Base-by-base conservation (phyloP, 1,140 invertebrate genomes). In the Drosophila albomicans region DNA sequence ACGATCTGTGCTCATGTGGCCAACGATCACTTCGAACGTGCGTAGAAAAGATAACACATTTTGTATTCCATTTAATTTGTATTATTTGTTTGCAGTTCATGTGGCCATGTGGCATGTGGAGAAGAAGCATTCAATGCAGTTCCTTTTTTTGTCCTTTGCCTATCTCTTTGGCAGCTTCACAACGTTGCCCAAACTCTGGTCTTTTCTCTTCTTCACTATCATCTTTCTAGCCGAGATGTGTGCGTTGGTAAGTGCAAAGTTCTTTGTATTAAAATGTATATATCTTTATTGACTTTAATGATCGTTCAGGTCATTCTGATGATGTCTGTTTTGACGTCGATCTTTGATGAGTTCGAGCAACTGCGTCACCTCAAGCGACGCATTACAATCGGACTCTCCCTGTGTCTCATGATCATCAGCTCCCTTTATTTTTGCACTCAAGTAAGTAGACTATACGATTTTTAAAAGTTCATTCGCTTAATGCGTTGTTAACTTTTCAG, bases 391-490 rank as follows among this genome's bases (percentile, higher is more conserved):
- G 62, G 56, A 0, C 25, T 92, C 15, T 59, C 72, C 1, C 20
- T 81, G 2, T 15, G 62, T 1, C 73, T 92, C 1, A 51, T 82
- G 52, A n/a, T 30, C 10, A n/a, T 30, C 10, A 59, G 69, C 3
- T 92, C 91, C 4, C 45, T 91, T 3, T 92, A 82, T 52, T 92
- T 92, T 64, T 92, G 91, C 57, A 92, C 91, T 43, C 82, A 87
- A 66, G 91, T 92, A 6, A 5, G 65, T 54, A 6, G 13, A 57
- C 35, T 57, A n/a, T 2, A 11, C 10, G 15, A 8, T 16, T 56
- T 5, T n/a, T 3, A 10, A 15, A n/a, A 15, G 0, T 10, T 25
- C 20, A 3, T 52, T 16, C 20, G 1, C 16, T 56, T 45, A 13
- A 25, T 10, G 5, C 7, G 28, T 1, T 13, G 20, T 0, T 35